Conservation (phyloP, 2,888 invertebrate species). For the Tholera decimalis region DNA sequence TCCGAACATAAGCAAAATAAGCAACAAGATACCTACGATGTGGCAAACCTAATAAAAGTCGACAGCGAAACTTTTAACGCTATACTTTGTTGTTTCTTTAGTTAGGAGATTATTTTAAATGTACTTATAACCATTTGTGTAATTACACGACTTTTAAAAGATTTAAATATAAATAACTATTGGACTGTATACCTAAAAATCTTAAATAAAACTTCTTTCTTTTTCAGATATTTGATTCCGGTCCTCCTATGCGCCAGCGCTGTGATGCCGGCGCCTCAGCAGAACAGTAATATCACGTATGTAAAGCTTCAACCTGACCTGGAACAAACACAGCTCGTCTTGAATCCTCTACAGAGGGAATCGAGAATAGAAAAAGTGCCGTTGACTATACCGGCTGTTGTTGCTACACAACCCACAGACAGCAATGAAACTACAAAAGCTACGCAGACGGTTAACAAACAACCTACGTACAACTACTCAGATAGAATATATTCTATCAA, state of each 20-base stretch:
- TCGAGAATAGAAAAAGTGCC: conserved; percentile 76
- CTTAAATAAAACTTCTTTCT: conserved; percentile 16
- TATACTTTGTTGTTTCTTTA: no score
- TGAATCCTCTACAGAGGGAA: conserved; percentile 56
- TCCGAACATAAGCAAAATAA: no score
- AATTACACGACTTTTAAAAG: no score
- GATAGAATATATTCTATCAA: conserved; percentile 56
- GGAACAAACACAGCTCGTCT: conserved; percentile 49
- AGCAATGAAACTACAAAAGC: conserved; percentile 10
- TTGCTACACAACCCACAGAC: conserved; percentile 13
- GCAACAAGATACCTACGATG: no score
- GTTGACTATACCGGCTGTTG: conserved; percentile 68
- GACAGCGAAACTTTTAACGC: no score
- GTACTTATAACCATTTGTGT: no score
- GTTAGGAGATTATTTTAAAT: no score
- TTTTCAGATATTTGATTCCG: conserved; percentile 74
- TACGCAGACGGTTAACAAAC: conserved; percentile 9
- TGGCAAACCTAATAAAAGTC: no score
- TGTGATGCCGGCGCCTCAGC: conserved; percentile 76
- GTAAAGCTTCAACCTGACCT: conserved; percentile 75
- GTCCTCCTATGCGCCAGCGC: conserved; percentile 70
- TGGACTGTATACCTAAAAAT: not conserved
- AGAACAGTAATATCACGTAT: conserved; percentile 78
- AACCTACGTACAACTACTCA: conserved; percentile 49
- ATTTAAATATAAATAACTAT: no score